Evolutionary conservation across 2,797 vertebrate genomes (phyloP).

Genomic region (Sebastes steindachneri): DNA sequence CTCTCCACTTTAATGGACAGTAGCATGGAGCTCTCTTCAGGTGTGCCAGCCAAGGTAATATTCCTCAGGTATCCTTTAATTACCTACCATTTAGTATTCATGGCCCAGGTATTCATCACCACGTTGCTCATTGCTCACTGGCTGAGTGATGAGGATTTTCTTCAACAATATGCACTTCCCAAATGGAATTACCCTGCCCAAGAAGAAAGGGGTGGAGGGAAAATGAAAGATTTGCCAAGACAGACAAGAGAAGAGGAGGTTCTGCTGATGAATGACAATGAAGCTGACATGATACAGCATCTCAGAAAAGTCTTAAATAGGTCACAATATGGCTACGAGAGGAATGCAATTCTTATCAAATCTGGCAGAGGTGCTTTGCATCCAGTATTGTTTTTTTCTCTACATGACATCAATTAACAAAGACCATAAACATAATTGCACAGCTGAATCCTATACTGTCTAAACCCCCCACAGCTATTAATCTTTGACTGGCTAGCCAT

Average conservation of each 20-base stretch:
- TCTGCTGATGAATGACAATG: slow-evolving; percentile 56
- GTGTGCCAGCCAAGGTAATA: slow-evolving; percentile 71
- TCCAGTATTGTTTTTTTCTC: background rate
- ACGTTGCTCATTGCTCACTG: slow-evolving; percentile 49
- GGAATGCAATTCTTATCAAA: slow-evolving; percentile 25
- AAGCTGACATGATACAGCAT: slow-evolving; percentile 11
- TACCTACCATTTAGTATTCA: slow-evolving; percentile 81
- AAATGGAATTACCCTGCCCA: slow-evolving; percentile 43
- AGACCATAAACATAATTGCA: slow-evolving; percentile 34
- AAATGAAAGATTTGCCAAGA: slow-evolving; percentile 43
- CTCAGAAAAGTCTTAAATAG: slow-evolving; percentile 55
- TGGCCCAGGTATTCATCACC: slow-evolving; percentile 73
- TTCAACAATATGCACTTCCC: slow-evolving; percentile 27
- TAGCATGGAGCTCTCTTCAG: slow-evolving; percentile 58
- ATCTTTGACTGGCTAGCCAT: slow-evolving; percentile 40
- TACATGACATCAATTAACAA: slow-evolving; percentile 45
- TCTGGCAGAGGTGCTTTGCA: background rate
- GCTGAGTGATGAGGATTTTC: slow-evolving; percentile 46
- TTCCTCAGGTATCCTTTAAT: slow-evolving; percentile 81
- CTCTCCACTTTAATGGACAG: slow-evolving; percentile 53
- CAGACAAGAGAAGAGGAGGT: slow-evolving; percentile 19
- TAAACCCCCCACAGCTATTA: slow-evolving; percentile 25
- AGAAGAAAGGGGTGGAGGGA: background rate
- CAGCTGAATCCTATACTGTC: slow-evolving; percentile 10
- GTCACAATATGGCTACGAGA: slow-evolving; percentile 13